phyloP scores from a whole-genome alignment of 2,113 vertebrate genomes.

The Sorex araneus region DNA sequence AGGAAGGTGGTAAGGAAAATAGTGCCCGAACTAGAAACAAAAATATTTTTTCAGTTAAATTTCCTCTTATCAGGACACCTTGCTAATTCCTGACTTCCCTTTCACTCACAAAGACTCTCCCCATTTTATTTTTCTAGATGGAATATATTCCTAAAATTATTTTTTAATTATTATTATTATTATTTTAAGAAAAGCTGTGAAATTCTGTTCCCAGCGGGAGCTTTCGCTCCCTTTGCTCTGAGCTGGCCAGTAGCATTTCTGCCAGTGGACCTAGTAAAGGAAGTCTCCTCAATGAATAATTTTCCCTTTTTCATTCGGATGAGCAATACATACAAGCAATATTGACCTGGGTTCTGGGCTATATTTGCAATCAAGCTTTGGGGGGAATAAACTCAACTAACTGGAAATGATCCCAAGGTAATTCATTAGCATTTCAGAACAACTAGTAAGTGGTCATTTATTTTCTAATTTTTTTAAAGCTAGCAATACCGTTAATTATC shows the following conservation, averaged over 20 bases:
- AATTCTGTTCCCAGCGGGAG: neutral
- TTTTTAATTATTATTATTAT: too few relatives aligned
- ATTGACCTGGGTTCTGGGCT: neutral
- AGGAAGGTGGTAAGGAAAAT: neutral
- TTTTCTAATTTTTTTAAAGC: conserved; percentile 57
- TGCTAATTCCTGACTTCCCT: neutral
- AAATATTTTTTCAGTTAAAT: neutral
- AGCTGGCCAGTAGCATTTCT: accelerated
- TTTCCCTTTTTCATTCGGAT: neutral
- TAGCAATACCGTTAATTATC: conserved; percentile 51
- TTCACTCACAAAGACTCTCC: neutral
- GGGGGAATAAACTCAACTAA: conserved; percentile 15
- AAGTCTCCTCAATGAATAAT: neutral
- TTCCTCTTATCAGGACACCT: neutral
- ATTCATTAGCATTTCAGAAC: conserved; percentile 76
- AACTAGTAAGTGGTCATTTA: conserved; percentile 52
- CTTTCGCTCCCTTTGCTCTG: neutral
- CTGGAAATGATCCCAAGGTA: conserved; percentile 52
- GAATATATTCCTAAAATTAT: neutral
- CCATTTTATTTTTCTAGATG: neutral
- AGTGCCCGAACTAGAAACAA: neutral
- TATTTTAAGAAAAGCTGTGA: too few relatives aligned
- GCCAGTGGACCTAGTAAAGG: neutral
- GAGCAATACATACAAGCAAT: neutral
- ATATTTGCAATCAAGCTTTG: conserved; percentile 20